Base-by-base conservation (phyloP, 2,797 vertebrate genomes). In the Gambelia wislizenii region DNA sequence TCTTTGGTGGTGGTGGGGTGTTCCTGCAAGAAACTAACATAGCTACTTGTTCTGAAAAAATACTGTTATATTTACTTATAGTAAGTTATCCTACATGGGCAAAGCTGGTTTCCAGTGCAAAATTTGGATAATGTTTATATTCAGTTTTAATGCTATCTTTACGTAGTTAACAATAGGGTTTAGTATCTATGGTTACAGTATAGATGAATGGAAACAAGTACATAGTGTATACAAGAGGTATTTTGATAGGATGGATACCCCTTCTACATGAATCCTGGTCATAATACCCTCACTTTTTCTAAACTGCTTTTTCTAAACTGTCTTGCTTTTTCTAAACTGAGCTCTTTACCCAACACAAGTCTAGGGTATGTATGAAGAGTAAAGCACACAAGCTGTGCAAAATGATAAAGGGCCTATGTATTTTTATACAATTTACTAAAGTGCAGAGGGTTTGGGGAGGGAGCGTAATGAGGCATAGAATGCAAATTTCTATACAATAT, bases 101-200 rank as follows among this genome's bases (percentile, higher is more conserved):
- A 39, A 88, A 77, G 52, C 0, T 0, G 0, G 27, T 0, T 0
- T 0, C 0, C 0, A 39, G 67, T 18, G 69, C 14, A 75, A 39
- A 85, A 44, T 75, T 12, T 84, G 70, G 52, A 85, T 14, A 74
- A 54, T 16, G 18, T 69, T 36, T 42, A 25, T 52, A 39, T 59
- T 44, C 27, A 75, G 42, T 75, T 85, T 75, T 30, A 67, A 67
- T 30, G 9, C 1, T 33, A 33, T 33, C 64, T 67, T 33, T 33
- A 33, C 30, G n/a, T n/a, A 33, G 30, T 67, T 59, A 59, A 59
- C 56, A 59, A 59, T 59, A 22, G 6, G 5, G 56, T 5, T 22
- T 56, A 56, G 56, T 79, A 79, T 79, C 22, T 54, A 54, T 79
- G 49, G 33, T 79, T 56, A 14, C 22, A 42, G 36, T 39, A 81